Base-by-base conservation (phyloP, 1,140 invertebrate species). In the Agraylea sexmaculata region DNA sequence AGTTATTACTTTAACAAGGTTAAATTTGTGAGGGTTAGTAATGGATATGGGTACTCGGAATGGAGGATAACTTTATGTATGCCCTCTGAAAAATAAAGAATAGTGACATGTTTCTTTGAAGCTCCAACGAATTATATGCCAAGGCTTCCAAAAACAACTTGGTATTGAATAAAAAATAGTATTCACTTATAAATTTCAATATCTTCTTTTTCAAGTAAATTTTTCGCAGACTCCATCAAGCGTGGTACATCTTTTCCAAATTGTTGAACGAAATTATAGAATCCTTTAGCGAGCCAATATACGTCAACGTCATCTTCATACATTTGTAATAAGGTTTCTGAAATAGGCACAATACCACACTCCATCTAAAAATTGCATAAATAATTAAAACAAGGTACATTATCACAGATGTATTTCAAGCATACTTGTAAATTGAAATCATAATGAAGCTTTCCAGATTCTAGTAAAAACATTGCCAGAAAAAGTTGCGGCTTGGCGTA, bases 221-320 rank as follows among this genome's bases (percentile, higher is more conserved):
- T 68, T 28, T 66, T 73, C 4, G 78, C 73, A 15, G 71, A 68
- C 41, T 83, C 78, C 43, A 76, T 71, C 10, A 83, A 58, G 47
- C 73, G 75, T 2, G 55, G 62, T 13, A 77, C 59, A 49, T 83
- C 80, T 34, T 66, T 68, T 35, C 75, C 67, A 52, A 82, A 71
- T 42, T 71, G 73, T 35, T 71, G 60, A 8, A 80, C 69, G 34
- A 77, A 69, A 50, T 77, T 71, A 40, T 78, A 78, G 47, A 88
- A 78, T 13, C 72, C 74, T 54, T 78, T 77, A 2, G 80, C 69
- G 27, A 87, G 59, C 80, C 83, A 89, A 62, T 83, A 89, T 8
- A 76, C 73, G 47, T 87, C 83, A 3, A 78, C 70, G 45, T 83
- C 77, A 51, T 74, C 69, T 31, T 80, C 75, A 41, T 76, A 77